Evolutionary conservation across 2,113 vertebrate genomes (phyloP).

Genomic region (Nymphicus hollandicus): DNA sequence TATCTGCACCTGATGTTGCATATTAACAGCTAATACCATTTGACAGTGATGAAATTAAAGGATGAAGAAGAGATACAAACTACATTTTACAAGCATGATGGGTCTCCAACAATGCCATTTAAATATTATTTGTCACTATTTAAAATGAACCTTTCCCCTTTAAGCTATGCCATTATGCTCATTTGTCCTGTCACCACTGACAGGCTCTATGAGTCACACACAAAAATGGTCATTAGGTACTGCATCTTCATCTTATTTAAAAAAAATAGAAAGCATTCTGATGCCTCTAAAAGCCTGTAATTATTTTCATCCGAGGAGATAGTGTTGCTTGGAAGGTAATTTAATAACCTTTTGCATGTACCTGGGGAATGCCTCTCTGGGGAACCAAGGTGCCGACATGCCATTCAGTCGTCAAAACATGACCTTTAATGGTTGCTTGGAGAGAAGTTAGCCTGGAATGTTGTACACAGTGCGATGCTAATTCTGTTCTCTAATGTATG

Average conservation of each 20-base stretch:
- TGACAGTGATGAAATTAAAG: conserved; percentile 84
- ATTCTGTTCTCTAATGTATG: conserved; percentile 98
- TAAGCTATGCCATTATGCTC: conserved; percentile 95
- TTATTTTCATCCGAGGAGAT: conserved; percentile 98
- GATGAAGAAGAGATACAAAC: conserved; percentile 84
- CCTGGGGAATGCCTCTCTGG: conserved; percentile 98
- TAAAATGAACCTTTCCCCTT: conserved; percentile 90
- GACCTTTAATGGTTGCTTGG: conserved; percentile 99
- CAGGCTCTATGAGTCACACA: conserved; percentile 97
- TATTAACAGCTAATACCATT: conserved; percentile 80
- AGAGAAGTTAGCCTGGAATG: conserved; percentile 97
- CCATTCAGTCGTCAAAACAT: conserved; percentile 99
- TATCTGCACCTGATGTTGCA: conserved; percentile 82
- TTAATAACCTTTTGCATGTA: conserved; percentile 99
- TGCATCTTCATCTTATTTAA: conserved; percentile 93
- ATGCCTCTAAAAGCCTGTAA: conserved; percentile 96
- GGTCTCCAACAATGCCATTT: conserved; percentile 93
- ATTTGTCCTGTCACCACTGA: conserved; percentile 97
- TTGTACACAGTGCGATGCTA: conserved; percentile 89
- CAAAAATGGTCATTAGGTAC: conserved; percentile 98
- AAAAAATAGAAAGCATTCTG: conserved; percentile 91
- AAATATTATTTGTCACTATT: conserved; percentile 92
- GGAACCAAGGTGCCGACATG: conserved; percentile 99
- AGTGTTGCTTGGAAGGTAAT: conserved; percentile 96
- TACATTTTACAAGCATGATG: conserved; percentile 94